Percentiles rank a stretch among this genome's conserved stretches.
Conservation (phyloP, 1,140 invertebrate species). For the Atta cephalotes region DNA sequence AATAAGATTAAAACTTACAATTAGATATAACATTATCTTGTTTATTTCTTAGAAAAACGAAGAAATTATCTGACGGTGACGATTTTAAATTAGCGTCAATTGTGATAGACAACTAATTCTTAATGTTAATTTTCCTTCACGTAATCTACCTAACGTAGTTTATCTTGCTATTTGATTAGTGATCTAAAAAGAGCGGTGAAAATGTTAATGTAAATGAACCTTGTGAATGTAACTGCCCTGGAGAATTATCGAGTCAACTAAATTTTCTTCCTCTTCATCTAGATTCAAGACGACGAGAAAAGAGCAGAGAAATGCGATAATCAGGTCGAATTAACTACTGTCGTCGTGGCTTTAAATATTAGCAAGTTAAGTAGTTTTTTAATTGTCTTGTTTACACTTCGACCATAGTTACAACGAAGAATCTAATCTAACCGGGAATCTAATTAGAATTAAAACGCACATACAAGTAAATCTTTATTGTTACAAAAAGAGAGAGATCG, state of each 20-base stretch:
- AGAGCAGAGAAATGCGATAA: slow-evolving; percentile 33
- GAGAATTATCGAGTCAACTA: slow-evolving; percentile 30
- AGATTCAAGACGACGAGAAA: slow-evolving; percentile 22
- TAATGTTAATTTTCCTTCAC: not conserved
- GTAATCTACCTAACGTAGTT: not conserved
- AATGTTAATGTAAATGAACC: slow-evolving; percentile 12
- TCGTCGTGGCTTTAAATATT: slow-evolving; percentile 28
- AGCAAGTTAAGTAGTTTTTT: slow-evolving; percentile 25
- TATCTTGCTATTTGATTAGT: not conserved
- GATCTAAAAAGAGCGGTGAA: not conserved
- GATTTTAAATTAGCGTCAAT: not conserved
- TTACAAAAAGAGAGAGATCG: not conserved
- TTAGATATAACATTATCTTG: slow-evolving; percentile 1
- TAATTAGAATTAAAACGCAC: not conserved
- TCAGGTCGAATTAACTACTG: slow-evolving; percentile 32
- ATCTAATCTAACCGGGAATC: not conserved
- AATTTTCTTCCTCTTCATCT: slow-evolving; percentile 34
- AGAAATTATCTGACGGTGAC: not conserved
- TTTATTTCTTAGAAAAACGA: not conserved
- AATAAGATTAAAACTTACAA: not conserved
- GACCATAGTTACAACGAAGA: not conserved
- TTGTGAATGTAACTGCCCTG: not conserved
- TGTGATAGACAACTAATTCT: not conserved
- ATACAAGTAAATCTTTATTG: not conserved
- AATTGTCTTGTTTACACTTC: not conserved